Evolutionary conservation across 1,140 invertebrate species (phyloP).

Genomic region (Steinernema khuongi): DNA sequence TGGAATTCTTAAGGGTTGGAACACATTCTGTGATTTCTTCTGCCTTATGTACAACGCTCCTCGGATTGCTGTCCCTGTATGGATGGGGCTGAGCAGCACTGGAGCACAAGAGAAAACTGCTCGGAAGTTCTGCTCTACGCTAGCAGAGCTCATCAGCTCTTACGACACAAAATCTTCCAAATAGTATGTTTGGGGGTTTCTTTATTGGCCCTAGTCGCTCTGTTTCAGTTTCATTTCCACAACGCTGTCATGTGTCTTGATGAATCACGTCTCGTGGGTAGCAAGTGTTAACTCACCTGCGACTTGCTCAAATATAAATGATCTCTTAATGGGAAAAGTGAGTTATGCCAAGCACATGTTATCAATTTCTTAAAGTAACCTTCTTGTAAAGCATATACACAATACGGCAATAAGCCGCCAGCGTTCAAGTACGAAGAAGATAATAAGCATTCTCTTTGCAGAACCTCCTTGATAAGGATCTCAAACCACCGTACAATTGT

Average conservation of each 20-base stretch:
- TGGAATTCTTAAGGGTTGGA: neutral
- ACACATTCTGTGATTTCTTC: neutral
- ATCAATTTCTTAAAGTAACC: too few species aligned
- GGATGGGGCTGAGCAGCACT: neutral
- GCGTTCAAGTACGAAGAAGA: too few species aligned
- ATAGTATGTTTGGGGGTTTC: neutral
- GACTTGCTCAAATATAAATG: neutral
- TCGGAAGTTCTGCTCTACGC: neutral
- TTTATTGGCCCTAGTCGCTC: neutral
- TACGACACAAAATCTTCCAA: neutral
- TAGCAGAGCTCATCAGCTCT: neutral
- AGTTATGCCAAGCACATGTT: too few species aligned
- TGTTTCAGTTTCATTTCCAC: conserved; percentile 1
- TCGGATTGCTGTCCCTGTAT: neutral
- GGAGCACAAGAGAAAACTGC: neutral
- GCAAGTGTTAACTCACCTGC: neutral
- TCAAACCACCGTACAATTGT: neutral
- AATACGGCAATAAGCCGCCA: too few species aligned
- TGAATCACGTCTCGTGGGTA: neutral
- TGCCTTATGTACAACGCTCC: conserved; percentile 1
- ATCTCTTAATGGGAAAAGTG: neutral
- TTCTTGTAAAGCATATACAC: too few species aligned
- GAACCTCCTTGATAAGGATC: neutral
- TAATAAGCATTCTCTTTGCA: neutral
- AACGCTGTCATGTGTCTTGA: neutral